Base-by-base conservation (phyloP, 2,888 invertebrate species). In the Platycheirus rosarum region DNA sequence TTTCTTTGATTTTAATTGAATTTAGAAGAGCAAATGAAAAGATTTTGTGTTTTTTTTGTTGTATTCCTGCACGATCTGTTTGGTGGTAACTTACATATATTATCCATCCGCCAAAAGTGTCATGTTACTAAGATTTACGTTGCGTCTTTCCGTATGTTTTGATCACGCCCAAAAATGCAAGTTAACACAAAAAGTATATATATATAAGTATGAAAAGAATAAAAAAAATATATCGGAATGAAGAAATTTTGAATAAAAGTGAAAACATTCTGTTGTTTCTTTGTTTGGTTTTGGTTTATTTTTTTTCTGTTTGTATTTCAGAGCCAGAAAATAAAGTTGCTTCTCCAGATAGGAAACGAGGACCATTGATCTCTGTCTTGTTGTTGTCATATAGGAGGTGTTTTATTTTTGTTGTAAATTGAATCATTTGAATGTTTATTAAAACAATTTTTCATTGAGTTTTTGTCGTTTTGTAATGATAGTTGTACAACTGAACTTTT, bases 101-200 rank as follows among this genome's bases (percentile, higher is more conserved):
- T 89, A 89, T 78, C 78, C 84, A 78, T 89, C 89, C 89, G 89
- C 89, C 90, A 89, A 89, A 90, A 89, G 89, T 89, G 89, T 89
- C 89, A 89, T 90, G 89, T 89, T 89, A 87, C 89, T 87, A 86
- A 88, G 89, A 89, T 89, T 89, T 89, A 90, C 89, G 88, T 82
- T 87, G 86, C 86, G 86, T 75, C 78, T 77, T 68, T 69, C 70
- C 26, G 55, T 60, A 53, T 79, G 84, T 74, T 70, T 84, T 71
- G 85, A 84, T 85, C 85, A 84, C 85, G 85, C 85, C 85, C 85
- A 84, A 85, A 85, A 85, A 84, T 73, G 35, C 76, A 80, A 60
- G 69, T 77, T 77, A 60, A 76, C 74, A 73, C 63, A 60, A 53
- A 63, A 69, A 42, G n/a, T 70, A 48, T 65, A 16, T 44, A 35